Evolutionary conservation across 2,113 vertebrate species (phyloP).

Genomic region (Vimba vimba): DNA sequence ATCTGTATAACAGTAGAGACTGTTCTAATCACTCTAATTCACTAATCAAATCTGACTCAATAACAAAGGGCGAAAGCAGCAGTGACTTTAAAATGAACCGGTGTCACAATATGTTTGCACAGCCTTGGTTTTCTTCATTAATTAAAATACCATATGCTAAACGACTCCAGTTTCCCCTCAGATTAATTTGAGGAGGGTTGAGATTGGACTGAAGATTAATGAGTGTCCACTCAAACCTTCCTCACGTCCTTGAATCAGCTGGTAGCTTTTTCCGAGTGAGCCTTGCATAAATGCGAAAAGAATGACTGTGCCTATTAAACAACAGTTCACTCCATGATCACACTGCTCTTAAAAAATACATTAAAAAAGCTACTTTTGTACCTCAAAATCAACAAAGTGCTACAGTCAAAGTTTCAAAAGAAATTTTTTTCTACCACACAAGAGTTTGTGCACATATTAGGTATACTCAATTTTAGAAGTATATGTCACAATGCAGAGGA

Average conservation of each 20-base stretch:
- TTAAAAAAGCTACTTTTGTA: too few species aligned
- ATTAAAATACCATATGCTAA: slow-evolving; percentile 23
- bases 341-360: background rate
- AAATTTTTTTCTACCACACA: too few species aligned
- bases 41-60: slow-evolving; percentile 8
- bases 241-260: slow-evolving; percentile 21
- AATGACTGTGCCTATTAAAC: background rate
- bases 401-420: background rate
- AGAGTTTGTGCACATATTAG: background rate
- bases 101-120: slow-evolving; percentile 35
- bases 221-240: slow-evolving; percentile 38
- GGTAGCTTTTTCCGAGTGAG: background rate
- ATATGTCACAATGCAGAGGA: background rate
- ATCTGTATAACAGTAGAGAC: background rate
- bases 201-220: slow-evolving; percentile 35
- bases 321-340: background rate
- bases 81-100: background rate
- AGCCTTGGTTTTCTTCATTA: background rate
- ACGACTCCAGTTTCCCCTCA: slow-evolving; percentile 20
- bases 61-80: slow-evolving; percentile 15
- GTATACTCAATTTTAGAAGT: background rate
- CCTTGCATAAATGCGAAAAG: background rate
- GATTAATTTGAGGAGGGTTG: slow-evolving; percentile 27
- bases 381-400: background rate
- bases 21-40: background rate